Conservation (phyloP, 2,113 vertebrate species). For the Mungos mungo region DNA sequence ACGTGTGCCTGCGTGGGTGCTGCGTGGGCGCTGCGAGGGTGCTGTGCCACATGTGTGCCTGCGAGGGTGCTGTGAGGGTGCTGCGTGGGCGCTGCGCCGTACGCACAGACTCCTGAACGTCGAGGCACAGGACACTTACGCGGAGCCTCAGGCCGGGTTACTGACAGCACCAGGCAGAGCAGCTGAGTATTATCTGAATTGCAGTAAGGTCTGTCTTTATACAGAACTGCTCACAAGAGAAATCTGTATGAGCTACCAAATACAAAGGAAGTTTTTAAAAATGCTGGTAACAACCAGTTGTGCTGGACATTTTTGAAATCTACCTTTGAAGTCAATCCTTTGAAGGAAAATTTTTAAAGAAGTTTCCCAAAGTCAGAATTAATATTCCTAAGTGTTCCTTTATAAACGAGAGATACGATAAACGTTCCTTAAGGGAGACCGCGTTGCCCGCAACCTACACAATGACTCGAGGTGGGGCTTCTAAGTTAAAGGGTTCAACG, state of each 20-base stretch:
- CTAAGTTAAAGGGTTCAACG: not conserved
- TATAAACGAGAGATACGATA: constrained; percentile 1
- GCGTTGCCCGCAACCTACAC: not conserved
- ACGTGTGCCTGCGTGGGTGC: too few relatives aligned
- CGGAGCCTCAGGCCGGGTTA: not conserved
- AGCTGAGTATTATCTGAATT: not conserved
- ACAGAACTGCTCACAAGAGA: not conserved
- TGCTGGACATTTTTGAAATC: not conserved
- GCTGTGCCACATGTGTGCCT: too few relatives aligned
- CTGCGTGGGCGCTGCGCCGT: too few relatives aligned
- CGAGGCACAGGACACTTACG: not conserved
- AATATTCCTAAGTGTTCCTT: not conserved
- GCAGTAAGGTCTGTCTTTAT: not conserved
- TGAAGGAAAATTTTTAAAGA: constrained; percentile 12
- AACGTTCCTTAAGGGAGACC: not conserved
- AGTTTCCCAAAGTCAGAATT: constrained; percentile 17
- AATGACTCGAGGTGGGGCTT: not conserved
- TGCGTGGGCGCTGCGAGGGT: too few relatives aligned
- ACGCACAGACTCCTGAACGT: rapidly evolving
- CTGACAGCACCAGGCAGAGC: not conserved
- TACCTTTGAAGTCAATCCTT: not conserved
- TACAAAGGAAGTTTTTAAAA: not conserved
- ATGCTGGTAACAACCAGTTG: not conserved
- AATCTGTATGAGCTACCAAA: not conserved
- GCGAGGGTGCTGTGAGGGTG: too few relatives aligned